Evolutionary conservation across 2,888 invertebrate genomes (phyloP), one percentile per base, ranked within the genome.

Genomic region (Drosophila fulvimacula): DNA sequence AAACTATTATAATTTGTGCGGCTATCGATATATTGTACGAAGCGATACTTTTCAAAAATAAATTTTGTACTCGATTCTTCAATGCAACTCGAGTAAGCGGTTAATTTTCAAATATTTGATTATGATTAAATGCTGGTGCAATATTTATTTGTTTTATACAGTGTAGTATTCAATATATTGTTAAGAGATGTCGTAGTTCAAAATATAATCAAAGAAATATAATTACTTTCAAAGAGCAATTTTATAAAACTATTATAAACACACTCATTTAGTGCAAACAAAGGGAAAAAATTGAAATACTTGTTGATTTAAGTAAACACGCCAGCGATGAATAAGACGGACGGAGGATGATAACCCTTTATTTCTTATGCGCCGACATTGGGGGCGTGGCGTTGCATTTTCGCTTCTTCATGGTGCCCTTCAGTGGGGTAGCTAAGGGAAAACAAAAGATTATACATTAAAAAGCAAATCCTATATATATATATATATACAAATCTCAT

Each of bases 311-410:
- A 89, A 83, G 87, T 89, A 86, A 81, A 58, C 41, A 59, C 65
- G 81, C 76, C 81, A 57, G 71, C 67, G 56, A 61, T 82, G 59
- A 53, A 60, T 52, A 48, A 60, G 39, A 53, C 34, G 56, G 62
- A 75, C 36, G 62, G 36, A 38, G 59, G 27, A 41, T 36, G 49
- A 32, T 19, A 38, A 17, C 27, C 39, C 11, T 27, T 64, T 73
- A 88, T 65, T 90, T 91, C 63, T 90, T 91, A 36, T 82, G 81
- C 10, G 83, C 78, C 55, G 89, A 90, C 13, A 91, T 88, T 7
- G 91, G 90, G 4, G 91, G 90, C 11, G 91, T 91, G 34, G 83
- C 91, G 62, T 89, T 90, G 66, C 92, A 92, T 67, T 91, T 92
- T 5, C 92, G 89, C 60, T 93, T 91, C 69, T 92, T 92, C 13